A percentile compares a stretch with the other conserved stretches of the same genome.
Conservation (phyloP, 2,888 invertebrate species). For the Myopa tessellatipennis region DNA sequence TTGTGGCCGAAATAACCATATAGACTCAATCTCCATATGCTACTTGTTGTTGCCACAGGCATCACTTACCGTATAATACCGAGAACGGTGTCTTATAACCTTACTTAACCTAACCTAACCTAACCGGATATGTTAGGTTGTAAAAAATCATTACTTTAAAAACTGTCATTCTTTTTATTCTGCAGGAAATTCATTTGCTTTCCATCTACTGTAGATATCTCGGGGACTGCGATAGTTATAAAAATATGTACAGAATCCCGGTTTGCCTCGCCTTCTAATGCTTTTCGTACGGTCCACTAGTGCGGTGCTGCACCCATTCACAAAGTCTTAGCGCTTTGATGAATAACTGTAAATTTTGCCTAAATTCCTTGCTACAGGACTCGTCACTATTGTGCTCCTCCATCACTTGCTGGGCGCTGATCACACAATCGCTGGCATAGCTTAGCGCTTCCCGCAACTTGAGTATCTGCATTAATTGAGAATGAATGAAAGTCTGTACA, state of each 20-base stretch:
- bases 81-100: no score
- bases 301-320: conserved; percentile 43
- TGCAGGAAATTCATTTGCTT: no score
- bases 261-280: background rate
- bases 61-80: no score
- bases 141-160: background rate
- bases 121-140: no score
- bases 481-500: background rate
- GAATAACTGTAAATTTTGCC: conserved; percentile 56
- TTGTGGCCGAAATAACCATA: no score
- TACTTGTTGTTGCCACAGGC: no score
- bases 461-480: conserved; percentile 46
- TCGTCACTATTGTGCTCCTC: conserved; percentile 46
- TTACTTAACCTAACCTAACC: no score
- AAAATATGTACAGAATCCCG: background rate
- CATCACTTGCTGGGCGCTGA: conserved; percentile 52
- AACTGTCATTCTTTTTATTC: background rate
- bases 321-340: conserved; percentile 52
- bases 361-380: conserved; percentile 47
- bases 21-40: no score
- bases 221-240: background rate
- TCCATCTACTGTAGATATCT: background rate
- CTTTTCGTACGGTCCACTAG: background rate
- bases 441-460: conserved; percentile 55
- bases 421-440: conserved; percentile 57